These are phyloP conservation scores for Orthochromis indermauri DNA, from an alignment of 2,113 vertebrate species.

Conservation along the genomic window DNA sequence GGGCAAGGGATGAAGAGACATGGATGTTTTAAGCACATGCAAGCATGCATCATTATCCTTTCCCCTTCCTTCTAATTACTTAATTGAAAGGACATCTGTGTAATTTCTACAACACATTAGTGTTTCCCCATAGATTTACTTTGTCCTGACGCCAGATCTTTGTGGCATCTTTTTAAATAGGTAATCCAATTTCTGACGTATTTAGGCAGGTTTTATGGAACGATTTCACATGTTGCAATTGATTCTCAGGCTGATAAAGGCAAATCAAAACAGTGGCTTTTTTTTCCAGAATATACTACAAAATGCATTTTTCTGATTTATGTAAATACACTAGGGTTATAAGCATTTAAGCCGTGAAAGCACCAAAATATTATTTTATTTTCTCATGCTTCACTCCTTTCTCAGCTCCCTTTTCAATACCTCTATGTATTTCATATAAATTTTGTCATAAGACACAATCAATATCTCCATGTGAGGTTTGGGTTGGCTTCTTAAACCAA, in stretches of 20 bases:
- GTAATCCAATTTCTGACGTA: constrained; percentile 3
- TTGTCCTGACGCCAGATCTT: background rate
- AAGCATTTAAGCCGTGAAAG: background rate
- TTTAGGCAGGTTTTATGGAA: background rate
- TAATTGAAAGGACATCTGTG: constrained; percentile 59
- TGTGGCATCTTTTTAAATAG: constrained; percentile 3
- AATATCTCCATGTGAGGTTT: constrained; percentile 41
- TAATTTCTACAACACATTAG: constrained; percentile 49
- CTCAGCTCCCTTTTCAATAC: constrained; percentile 12
- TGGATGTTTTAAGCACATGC: constrained; percentile 30
- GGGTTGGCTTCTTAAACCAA: constrained; percentile 19
- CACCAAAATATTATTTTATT: background rate
- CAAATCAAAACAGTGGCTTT: background rate
- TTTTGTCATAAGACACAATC: constrained; percentile 46
- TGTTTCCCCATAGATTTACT: constrained; percentile 12
- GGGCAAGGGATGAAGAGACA: constrained; percentile 15
- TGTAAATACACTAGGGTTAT: background rate
- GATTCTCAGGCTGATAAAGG: background rate
- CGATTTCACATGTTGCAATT: background rate
- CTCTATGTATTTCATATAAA: constrained; percentile 44
- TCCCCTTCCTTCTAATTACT: constrained; percentile 45
- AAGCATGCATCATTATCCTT: constrained; percentile 31
- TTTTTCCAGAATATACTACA: background rate
- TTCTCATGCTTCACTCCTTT: background rate
- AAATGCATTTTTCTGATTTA: background rate